Percentiles rank a stretch among this genome's conserved stretches.
Evolutionary conservation across 2,888 invertebrate species (phyloP).

Genomic region (Callimorpha dominula): DNA sequence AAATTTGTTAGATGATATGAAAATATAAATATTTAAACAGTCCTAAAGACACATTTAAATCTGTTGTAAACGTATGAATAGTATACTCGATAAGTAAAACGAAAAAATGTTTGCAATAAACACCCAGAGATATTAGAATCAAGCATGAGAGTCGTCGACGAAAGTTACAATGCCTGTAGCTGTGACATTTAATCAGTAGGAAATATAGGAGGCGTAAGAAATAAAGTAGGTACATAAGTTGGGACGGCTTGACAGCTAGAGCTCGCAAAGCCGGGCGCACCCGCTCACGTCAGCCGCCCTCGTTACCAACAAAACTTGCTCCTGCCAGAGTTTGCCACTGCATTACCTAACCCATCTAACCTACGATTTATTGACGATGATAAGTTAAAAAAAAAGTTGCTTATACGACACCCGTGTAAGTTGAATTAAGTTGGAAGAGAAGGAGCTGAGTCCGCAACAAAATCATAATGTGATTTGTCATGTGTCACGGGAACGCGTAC

Average conservation of each 20-base stretch:
- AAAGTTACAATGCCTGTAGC: constrained; percentile 22
- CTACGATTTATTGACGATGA: constrained; percentile 43
- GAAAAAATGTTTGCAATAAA: constrained; percentile 4
- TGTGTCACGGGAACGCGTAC: constrained; percentile 57
- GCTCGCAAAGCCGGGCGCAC: constrained; percentile 43
- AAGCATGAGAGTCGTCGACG: constrained; percentile 18
- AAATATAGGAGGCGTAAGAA: constrained; percentile 51
- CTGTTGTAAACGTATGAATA: too few species aligned
- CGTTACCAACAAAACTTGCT: constrained; percentile 51
- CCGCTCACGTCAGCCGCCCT: constrained; percentile 39
- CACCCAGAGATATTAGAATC: not conserved
- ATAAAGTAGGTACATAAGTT: constrained; percentile 58
- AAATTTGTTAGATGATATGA: too few species aligned
- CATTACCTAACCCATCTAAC: constrained; percentile 40
- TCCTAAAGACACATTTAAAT: too few species aligned
- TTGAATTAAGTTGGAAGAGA: constrained; percentile 66
- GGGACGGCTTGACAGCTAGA: constrained; percentile 53
- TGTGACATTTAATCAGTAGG: constrained; percentile 47
- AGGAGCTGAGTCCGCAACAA: constrained; percentile 64
- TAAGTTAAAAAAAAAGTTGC: constrained; percentile 47
- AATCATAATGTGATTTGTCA: constrained; percentile 80
- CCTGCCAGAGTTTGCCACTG: constrained; percentile 36
- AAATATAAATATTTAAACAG: too few species aligned
- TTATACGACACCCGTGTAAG: constrained; percentile 56
- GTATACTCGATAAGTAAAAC: not conserved